Percentiles rank a stretch among this genome's conserved stretches.
Conservation (phyloP, 2,113 vertebrate species). For the Carollia perspicillata region DNA sequence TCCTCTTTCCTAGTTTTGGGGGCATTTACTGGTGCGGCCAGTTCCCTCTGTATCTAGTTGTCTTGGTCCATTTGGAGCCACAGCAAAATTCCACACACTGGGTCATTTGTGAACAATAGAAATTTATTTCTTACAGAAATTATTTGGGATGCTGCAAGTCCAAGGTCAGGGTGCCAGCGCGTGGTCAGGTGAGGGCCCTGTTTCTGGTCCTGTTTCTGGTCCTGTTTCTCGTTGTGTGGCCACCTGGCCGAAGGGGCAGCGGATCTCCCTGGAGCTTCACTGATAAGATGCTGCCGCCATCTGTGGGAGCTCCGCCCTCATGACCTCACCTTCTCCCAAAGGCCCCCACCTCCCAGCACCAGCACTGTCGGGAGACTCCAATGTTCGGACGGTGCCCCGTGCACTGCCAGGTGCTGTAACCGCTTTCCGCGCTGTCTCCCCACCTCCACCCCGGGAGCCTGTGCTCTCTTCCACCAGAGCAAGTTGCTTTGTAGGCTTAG, state of each 20-base stretch:
- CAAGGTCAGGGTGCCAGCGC: not conserved
- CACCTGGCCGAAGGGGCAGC: rapidly evolving
- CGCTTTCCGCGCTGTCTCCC: not conserved
- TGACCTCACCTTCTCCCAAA: not conserved
- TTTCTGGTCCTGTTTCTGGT: not conserved
- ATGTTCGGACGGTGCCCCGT: not conserved
- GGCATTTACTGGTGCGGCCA: not conserved
- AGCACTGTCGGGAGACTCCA: rapidly evolving
- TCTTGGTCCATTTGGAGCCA: not conserved
- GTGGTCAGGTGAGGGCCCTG: not conserved
- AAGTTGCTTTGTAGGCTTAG: not conserved
- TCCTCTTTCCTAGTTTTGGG: not conserved
- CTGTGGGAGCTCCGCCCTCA: too few relatives aligned
- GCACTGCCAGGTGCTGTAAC: not conserved
- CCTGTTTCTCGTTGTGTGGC: not conserved
- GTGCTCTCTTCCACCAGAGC: not conserved
- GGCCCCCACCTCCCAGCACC: not conserved
- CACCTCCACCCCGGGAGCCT: not conserved
- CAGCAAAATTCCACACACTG: too few relatives aligned
- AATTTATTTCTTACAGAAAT: not conserved
- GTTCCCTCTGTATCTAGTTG: not conserved
- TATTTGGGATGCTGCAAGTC: not conserved
- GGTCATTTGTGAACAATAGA: not conserved
- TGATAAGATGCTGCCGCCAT: not conserved
- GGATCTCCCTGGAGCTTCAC: not conserved